Conservation (phyloP, 2,888 invertebrate genomes). For the Itoplectis maculator region DNA sequence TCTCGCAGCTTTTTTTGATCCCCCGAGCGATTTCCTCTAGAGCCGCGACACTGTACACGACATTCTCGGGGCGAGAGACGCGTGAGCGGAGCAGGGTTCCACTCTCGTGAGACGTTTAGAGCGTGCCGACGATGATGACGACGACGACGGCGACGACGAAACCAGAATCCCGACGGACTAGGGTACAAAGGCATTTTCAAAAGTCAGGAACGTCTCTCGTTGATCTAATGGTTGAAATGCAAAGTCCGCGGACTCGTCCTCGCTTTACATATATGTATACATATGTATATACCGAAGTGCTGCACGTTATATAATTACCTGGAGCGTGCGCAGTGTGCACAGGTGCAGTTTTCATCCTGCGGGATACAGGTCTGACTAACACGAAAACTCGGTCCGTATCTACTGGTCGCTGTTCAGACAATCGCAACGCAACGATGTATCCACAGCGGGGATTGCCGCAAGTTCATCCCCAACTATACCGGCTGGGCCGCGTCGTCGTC, state of each 20-base stretch:
- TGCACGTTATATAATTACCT: not conserved
- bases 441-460: not conserved
- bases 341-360: not conserved
- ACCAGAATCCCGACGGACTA: constrained; percentile 20
- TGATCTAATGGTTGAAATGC: constrained; percentile 20
- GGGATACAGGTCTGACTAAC: constrained; percentile 12
- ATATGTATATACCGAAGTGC: not conserved
- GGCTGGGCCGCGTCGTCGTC: not conserved
- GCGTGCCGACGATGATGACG: not conserved
- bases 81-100: not conserved
- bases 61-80: constrained; percentile 34
- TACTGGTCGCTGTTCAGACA: not conserved
- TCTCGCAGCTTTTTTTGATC: constrained; percentile 22
- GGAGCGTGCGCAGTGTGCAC: too few species aligned
- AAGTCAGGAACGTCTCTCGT: constrained; percentile 36
- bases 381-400: constrained; percentile 8
- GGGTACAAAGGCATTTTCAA: constrained; percentile 52
- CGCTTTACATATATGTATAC: not conserved
- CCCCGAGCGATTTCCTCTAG: constrained; percentile 47
- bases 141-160: not conserved
- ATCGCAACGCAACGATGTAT: not conserved
- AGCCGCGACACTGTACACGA: constrained; percentile 15
- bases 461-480: not conserved
- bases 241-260: constrained; percentile 21
- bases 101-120: constrained; percentile 4